A percentile compares a stretch with the other conserved stretches of the same genome.
Conservation (phyloP, 2,113 vertebrate species). For the Caranx ignobilis region DNA sequence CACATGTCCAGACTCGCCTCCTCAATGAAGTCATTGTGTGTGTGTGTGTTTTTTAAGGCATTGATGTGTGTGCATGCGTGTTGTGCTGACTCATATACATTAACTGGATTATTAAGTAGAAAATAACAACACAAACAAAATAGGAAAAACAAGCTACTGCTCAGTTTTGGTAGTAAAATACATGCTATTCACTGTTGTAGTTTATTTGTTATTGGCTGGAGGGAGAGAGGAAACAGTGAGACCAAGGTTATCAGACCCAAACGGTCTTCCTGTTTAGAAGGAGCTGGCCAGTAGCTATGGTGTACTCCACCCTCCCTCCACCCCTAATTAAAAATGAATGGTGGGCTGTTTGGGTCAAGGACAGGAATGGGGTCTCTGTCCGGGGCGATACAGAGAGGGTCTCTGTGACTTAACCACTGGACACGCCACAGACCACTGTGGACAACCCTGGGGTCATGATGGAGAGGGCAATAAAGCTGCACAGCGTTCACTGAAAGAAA, state of each 20-base stretch:
- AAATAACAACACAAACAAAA: constrained; percentile 37
- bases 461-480: constrained; percentile 57
- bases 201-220: constrained; percentile 51
- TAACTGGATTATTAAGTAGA: constrained; percentile 26
- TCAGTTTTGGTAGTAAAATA: constrained; percentile 33
- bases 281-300: constrained; percentile 40
- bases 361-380: constrained; percentile 68
- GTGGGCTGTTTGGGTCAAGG: constrained; percentile 76
- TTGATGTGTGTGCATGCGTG: background rate
- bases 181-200: constrained; percentile 55
- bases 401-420: constrained; percentile 60
- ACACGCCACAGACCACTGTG: constrained; percentile 19
- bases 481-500: constrained; percentile 42
- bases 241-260: constrained; percentile 70
- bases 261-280: constrained; percentile 76
- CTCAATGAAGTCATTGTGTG: constrained; percentile 24
- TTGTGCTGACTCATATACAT: constrained; percentile 4
- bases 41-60: constrained; percentile 3
- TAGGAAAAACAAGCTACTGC: constrained; percentile 16
- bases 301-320: constrained; percentile 48
- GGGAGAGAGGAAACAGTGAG: constrained; percentile 32
- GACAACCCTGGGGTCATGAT: constrained; percentile 35
- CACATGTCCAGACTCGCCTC: constrained; percentile 42
- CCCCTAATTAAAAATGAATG: constrained; percentile 79
- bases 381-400: constrained; percentile 60